Base-by-base conservation (phyloP, 2,797 vertebrate genomes). In the Macropodus opercularis region DNA sequence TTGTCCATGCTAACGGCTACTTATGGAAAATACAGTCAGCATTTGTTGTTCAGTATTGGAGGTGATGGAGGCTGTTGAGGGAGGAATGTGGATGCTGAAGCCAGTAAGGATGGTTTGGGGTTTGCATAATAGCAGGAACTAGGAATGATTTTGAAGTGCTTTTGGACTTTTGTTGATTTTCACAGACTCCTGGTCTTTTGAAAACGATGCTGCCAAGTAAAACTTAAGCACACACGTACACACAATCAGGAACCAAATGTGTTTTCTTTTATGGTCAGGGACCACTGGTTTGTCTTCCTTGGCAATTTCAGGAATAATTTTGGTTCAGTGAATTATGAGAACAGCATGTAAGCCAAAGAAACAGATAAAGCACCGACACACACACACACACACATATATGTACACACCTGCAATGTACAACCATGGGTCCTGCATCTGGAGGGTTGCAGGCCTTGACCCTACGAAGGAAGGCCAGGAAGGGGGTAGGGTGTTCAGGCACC, bases 381-480 rank as follows among this genome's bases (percentile, higher is more conserved):
- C 3, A 35, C 14, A 15, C 19, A 26, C 12, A 35, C 13, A 35
- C 32, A 35, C 6, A 14, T 6, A 4, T 8, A 14, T 5, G 13
- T 1, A 35, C 34, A 22, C 89, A 98, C 97, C 98, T 99, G 96
- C 98, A 99, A 60, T 99, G 98, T 26, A 99, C 96, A 15, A 95
- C 92, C 94, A 99, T 98, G 1, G 97, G 97, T 23, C 96, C 97
- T 0, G 97, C 97, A 46, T 98, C 97, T 6, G 96, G 94, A 36
- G 97, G 97, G 78, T 99, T 99, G 87, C 97, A 99, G 65, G 97
- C 96, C 87, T 98, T 98, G 58, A 99, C 94, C 81, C 97, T 89
- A 53, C 97, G 88, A 40, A 99, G 90, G 86, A 99, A 99, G 81
- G 98, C 97, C 75, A 99, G 87, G 85, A 99, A 99, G 0, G 96